phyloP scores from a whole-genome alignment of 2,888 invertebrate species.

The Megamerina dolium region DNA sequence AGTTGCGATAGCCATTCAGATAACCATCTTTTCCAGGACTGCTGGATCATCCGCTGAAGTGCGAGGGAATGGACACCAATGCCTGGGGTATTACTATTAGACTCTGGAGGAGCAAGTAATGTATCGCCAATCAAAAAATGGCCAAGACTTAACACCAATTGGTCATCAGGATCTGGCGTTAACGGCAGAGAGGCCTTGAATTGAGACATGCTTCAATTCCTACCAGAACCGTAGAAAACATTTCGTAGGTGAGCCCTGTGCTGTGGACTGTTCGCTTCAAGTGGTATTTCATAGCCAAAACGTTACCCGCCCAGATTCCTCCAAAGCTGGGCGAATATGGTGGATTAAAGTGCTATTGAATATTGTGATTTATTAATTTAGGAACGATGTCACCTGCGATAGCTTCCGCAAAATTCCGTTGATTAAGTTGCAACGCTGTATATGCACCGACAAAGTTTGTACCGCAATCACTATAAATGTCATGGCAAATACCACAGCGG shows the following conservation, averaged over 20 bases:
- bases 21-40: too few species aligned
- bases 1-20: constrained; percentile 19
- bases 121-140: constrained; percentile 17
- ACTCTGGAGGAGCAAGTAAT: constrained; percentile 9
- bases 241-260: constrained; percentile 9
- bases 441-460: constrained; percentile 2
- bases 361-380: too few species aligned
- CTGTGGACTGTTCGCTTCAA: constrained; percentile 8
- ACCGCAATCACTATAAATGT: constrained; percentile 4
- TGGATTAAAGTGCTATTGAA: constrained; percentile 14
- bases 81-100: not conserved
- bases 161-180: constrained; percentile 10
- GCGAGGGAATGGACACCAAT: constrained; percentile 9
- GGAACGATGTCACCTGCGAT: too few species aligned
- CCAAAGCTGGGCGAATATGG: constrained; percentile 10
- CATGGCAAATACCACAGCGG: constrained; percentile 11
- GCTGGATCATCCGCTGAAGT: constrained; percentile 7
- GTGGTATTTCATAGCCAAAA: constrained; percentile 4
- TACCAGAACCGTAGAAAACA: too few species aligned
- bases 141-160: constrained; percentile 12
- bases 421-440: too few species aligned
- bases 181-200: constrained; percentile 12
- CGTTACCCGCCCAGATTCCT: constrained; percentile 10
- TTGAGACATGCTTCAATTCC: constrained; percentile 14
- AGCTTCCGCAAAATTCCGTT: too few species aligned